A percentile compares a stretch with the other conserved stretches of the same genome.
phyloP scores from a whole-genome alignment of 2,888 invertebrate species.

The Netelia fuscicornis region DNA sequence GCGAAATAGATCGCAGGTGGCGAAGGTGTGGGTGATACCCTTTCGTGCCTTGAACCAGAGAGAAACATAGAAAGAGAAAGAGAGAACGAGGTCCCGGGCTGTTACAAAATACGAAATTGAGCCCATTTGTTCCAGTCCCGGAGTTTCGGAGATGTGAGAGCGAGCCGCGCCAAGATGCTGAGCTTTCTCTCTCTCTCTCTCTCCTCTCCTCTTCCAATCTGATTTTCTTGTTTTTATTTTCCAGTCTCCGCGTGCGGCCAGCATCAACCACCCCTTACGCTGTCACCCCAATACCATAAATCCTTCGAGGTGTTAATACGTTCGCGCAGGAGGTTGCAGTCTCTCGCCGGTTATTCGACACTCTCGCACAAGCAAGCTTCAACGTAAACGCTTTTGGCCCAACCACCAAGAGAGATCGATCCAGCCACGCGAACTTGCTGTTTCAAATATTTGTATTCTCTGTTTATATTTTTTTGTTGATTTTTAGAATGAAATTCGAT shows the following conservation, averaged over 20 bases:
- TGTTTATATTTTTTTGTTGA: not conserved
- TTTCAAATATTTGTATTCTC: constrained; percentile 24
- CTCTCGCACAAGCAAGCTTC: not conserved
- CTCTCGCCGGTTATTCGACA: not conserved
- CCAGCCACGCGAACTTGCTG: constrained; percentile 66
- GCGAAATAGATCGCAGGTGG: constrained; percentile 65
- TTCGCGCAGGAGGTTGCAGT: constrained; percentile 77
- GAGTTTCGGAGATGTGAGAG: constrained; percentile 75
- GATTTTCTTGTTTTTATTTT: constrained; percentile 41
- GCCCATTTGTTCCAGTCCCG: constrained; percentile 82
- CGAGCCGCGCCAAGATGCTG: constrained; percentile 77
- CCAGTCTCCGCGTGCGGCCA: constrained; percentile 61
- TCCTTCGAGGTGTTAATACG: constrained; percentile 84
- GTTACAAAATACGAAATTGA: constrained; percentile 83
- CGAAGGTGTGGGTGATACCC: constrained; percentile 38
- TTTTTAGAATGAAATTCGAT: not conserved
- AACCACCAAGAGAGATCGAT: not conserved
- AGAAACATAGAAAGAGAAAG: not conserved
- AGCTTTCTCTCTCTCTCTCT: constrained; percentile 73
- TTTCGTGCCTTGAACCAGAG: constrained; percentile 58
- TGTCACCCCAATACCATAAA: constrained; percentile 80
- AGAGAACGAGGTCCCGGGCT: constrained; percentile 65
- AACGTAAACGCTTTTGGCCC: constrained; percentile 38
- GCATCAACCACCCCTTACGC: constrained; percentile 65
- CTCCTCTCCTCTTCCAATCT: constrained; percentile 20